Percentiles rank a stretch among this genome's conserved stretches.
Evolutionary conservation across 2,888 invertebrate genomes (phyloP).

Genomic region (Cyclophora albipunctata): DNA sequence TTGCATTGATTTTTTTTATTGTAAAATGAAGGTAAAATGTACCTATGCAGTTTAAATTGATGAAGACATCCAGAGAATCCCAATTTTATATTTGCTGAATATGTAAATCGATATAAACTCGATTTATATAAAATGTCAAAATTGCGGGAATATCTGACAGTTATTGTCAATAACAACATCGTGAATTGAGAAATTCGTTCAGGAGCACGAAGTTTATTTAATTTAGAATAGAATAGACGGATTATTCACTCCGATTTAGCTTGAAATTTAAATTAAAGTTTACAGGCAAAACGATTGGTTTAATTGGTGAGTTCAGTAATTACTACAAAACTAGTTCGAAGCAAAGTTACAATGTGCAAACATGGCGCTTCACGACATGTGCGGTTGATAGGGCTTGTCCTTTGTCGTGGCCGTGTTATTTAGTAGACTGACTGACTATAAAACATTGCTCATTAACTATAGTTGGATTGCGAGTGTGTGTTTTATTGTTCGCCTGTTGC

Average conservation of each 20-base stretch:
- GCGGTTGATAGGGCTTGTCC: constrained; percentile 59
- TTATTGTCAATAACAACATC: constrained; percentile 66
- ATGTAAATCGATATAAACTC: too few species aligned
- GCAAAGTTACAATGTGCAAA: constrained; percentile 46
- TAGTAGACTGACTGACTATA: constrained; percentile 42
- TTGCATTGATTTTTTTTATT: too few species aligned
- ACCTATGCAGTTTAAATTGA: too few species aligned
- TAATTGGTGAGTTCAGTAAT: constrained; percentile 50
- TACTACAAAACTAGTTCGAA: constrained; percentile 27
- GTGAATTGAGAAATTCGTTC: constrained; percentile 41
- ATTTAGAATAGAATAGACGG: background rate
- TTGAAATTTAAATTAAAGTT: background rate
- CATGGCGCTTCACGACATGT: constrained; percentile 72
- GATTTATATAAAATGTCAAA: constrained; percentile 38
- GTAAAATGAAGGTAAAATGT: too few species aligned
- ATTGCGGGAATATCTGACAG: constrained; percentile 69
- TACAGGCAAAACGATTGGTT: constrained; percentile 22
- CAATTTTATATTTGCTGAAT: too few species aligned
- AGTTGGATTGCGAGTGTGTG: constrained; percentile 38
- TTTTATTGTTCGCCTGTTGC: constrained; percentile 41
- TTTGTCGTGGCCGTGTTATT: constrained; percentile 46
- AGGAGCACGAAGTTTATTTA: constrained; percentile 5
- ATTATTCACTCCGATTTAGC: too few species aligned
- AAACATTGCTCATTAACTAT: constrained; percentile 31
- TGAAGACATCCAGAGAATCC: too few species aligned